Conservation (phyloP, 2,888 invertebrate species). For the Xanthostigma xanthostigma region DNA sequence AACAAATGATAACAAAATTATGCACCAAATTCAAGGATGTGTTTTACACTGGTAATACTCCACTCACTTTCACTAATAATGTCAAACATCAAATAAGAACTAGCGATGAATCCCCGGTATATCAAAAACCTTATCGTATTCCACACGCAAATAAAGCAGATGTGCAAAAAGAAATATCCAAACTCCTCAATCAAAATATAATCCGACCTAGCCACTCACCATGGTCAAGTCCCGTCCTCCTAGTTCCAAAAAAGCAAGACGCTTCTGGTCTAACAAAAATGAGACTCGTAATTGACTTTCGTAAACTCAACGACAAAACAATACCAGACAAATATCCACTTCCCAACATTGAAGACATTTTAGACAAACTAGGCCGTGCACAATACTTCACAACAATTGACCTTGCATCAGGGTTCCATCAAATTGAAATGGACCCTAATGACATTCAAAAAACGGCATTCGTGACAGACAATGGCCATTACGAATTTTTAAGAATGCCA, state of each 20-base stretch:
- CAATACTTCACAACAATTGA: slow-evolving; percentile 20
- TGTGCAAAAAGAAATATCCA: slow-evolving; percentile 14
- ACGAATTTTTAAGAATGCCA: slow-evolving; percentile 17
- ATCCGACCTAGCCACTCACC: slow-evolving; percentile 12
- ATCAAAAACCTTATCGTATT: slow-evolving; percentile 13
- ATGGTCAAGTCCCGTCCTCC: slow-evolving; percentile 15
- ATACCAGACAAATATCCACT: slow-evolving; percentile 13
- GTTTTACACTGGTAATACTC: too few species aligned
- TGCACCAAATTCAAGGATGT: too few species aligned
- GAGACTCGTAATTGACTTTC: slow-evolving; percentile 14
- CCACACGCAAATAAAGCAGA: slow-evolving; percentile 16
- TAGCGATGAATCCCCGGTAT: slow-evolving; percentile 11
- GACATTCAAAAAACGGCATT: slow-evolving; percentile 20
- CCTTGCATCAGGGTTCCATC: slow-evolving; percentile 20
- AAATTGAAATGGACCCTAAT: slow-evolving; percentile 17
- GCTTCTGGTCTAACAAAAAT: slow-evolving; percentile 13
- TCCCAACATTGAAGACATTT: slow-evolving; percentile 18
- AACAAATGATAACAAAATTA: too few species aligned
- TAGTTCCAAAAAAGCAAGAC: slow-evolving; percentile 15
- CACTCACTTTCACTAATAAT: slow-evolving; percentile 8
- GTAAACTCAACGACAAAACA: slow-evolving; percentile 15
- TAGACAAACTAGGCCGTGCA: slow-evolving; percentile 19
- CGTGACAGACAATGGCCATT: slow-evolving; percentile 16
- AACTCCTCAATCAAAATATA: slow-evolving; percentile 12
- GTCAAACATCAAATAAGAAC: slow-evolving; percentile 10